Evolutionary conservation across 2,113 vertebrate species (phyloP), one percentile per base, ranked within the genome.

Genomic region (Alectura lathami): DNA sequence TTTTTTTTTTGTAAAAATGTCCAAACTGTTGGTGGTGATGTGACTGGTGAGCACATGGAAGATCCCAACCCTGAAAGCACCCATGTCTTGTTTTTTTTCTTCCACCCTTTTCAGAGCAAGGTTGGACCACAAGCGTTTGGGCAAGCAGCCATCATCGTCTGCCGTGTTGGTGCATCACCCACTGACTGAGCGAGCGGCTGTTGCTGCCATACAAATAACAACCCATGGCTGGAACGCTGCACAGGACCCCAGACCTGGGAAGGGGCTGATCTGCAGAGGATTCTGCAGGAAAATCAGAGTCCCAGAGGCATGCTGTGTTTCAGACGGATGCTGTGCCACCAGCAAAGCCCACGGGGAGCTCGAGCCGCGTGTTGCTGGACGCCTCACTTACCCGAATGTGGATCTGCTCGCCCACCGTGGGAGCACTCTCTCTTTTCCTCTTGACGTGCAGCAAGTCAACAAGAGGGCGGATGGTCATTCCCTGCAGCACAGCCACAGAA

Each of bases 371-470:
- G 50, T 1, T 11, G 26, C 8, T 2, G 7, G 72, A 24, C 2
- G 9, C 21, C 34, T 63, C 45, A 82, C 97, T 98, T 94, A 98
- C 98, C 97, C 98, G 95, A 77, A 98, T 98, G 53, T 99, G 98
- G 93, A 98, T 98, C 97, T 98, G 98, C 87, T 98, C 98, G 40
- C 98, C 98, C 82, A 98, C 97, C 0, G 97, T 98, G 29, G 98
- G 98, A 68, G 97, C 91, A 24, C 95, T 97, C 91, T 98, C 98
- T 96, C 98, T 98, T 96, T 97, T 98, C 96, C 96, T 98, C 96
- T 98, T 98, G 67, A 98, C 98, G 83, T 98, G 97, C 93, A 99
- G 34, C 54, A 98, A 97, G 84, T 99, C 97, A 7, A 98, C 98
- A 0, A 98, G 97, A 73, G 98, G 98, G 38, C 97, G 97, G 53